phyloP scores from a whole-genome alignment of 2,113 vertebrate species.

The Notarius lentiginosus region DNA sequence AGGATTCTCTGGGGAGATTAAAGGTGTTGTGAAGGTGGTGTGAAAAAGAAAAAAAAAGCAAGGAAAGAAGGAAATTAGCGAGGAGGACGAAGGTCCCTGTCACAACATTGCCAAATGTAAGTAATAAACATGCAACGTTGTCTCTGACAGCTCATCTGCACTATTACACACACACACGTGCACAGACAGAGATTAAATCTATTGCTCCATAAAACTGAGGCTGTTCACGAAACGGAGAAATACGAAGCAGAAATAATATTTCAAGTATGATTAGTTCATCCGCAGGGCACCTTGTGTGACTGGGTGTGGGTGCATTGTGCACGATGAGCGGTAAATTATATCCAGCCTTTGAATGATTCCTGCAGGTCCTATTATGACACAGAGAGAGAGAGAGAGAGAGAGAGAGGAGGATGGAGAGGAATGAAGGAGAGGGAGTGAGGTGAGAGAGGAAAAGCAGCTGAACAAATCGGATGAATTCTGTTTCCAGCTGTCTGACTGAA shows the following conservation, averaged over 20 bases:
- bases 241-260: slow-evolving; percentile 87
- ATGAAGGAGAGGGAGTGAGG: slow-evolving; percentile 57
- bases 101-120: slow-evolving; percentile 50
- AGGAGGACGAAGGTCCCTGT: slow-evolving; percentile 36
- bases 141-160: slow-evolving; percentile 39
- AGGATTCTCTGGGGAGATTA: slow-evolving; percentile 55
- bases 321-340: slow-evolving; percentile 83
- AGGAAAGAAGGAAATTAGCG: slow-evolving; percentile 44
- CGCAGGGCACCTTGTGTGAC: slow-evolving; percentile 79
- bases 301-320: slow-evolving; percentile 73
- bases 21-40: slow-evolving; percentile 37
- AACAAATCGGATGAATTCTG: slow-evolving; percentile 80
- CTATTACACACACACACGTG: slow-evolving; percentile 10
- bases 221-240: slow-evolving; percentile 81
- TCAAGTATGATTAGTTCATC: slow-evolving; percentile 86
- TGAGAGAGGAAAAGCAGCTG: slow-evolving; percentile 72
- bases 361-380: slow-evolving; percentile 82
- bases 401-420: slow-evolving; percentile 41
- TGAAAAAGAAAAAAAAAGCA: slow-evolving; percentile 20
- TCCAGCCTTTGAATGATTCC: slow-evolving; percentile 88
- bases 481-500: slow-evolving; percentile 75
- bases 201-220: slow-evolving; percentile 77
- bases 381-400: slow-evolving; percentile 25
- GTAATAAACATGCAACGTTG: slow-evolving; percentile 55
- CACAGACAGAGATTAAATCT: slow-evolving; percentile 76